Evolutionary conservation across 2,113 vertebrate genomes (phyloP).

Genomic region (Eptesicus fuscus): DNA sequence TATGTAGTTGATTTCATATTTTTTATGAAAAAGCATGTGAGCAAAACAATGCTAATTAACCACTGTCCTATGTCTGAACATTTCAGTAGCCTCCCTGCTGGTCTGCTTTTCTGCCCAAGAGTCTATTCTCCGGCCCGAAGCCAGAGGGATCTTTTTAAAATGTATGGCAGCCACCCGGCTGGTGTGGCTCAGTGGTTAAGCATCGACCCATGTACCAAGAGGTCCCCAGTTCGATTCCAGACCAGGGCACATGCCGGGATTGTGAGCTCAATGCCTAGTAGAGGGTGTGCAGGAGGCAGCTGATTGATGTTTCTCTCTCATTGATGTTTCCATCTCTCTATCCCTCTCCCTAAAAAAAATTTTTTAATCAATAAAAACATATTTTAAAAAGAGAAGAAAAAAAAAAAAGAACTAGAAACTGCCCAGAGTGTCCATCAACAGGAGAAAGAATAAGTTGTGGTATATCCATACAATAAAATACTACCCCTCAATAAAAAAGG

Average conservation of each 20-base stretch:
- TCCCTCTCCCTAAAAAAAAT: neutral
- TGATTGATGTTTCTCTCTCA: neutral
- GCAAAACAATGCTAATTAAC: neutral
- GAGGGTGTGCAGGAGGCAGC: no score
- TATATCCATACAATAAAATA: neutral
- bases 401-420: neutral
- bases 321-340: neutral
- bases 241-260: no score
- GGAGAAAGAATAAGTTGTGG: neutral
- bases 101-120: neutral
- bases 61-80: neutral
- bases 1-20: no score
- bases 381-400: no score
- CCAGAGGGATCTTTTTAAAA: neutral
- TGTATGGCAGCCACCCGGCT: neutral
- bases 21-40: neutral
- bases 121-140: neutral
- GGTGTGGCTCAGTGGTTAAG: no score
- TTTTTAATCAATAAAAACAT: no score
- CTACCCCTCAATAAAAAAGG: neutral
- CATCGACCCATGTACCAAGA: no score
- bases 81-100: neutral
- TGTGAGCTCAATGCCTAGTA: no score
- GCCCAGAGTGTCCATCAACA: no score
- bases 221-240: no score